Evolutionary conservation across 2,113 vertebrate species (phyloP), one percentile per base, ranked within the genome.

Genomic region (Elephas maximus): DNA sequence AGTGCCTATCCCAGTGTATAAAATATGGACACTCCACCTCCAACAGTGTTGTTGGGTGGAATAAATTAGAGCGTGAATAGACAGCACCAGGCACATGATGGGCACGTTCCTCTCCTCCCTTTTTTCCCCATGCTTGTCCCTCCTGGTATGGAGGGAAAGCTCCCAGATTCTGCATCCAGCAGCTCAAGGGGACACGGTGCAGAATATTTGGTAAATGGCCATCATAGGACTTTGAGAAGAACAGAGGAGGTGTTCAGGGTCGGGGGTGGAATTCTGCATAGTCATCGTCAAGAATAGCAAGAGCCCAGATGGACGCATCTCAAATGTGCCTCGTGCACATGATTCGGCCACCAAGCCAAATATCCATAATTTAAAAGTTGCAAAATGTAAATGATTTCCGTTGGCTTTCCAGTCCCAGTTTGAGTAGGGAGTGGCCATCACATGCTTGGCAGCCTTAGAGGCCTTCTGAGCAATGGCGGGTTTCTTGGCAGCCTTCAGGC

Each of bases 251-350:
- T 85, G 81, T 95, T 76, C 28, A 3, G 74, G 91, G 45, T 67
- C 67, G 88, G 67, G 88, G 90, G 91, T 60, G 62, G 85, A 94
- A 85, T 78, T 83, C 80, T 6, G 0, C 20, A 37, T 11, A 94
- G 85, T 88, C 96, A 94, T 74, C n/a, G 2, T 57, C 85, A 57
- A 94, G 91, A 96, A 96, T 91, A 94, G 93, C 81, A 86, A 79
- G 62, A 94, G 48, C 67, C 74, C 94, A 96, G 95, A 96, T 86
- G 94, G 94, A 65, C 1, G 67, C 62, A 81, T 79, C 93, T 90
- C 92, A 92, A 65, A 92, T 93, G 74, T 26, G 60, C 77, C 71
- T 73, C 18, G 0, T 17, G 24, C 96, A 86, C 85, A 41, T 69
- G 94, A 95, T 90, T 91, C 0, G 26, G 73, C 83, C 96, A 91